These are phyloP conservation scores for Tenualosa thibaudeaui DNA, from an alignment of 2,797 vertebrate genomes.

Conservation along the genomic window DNA sequence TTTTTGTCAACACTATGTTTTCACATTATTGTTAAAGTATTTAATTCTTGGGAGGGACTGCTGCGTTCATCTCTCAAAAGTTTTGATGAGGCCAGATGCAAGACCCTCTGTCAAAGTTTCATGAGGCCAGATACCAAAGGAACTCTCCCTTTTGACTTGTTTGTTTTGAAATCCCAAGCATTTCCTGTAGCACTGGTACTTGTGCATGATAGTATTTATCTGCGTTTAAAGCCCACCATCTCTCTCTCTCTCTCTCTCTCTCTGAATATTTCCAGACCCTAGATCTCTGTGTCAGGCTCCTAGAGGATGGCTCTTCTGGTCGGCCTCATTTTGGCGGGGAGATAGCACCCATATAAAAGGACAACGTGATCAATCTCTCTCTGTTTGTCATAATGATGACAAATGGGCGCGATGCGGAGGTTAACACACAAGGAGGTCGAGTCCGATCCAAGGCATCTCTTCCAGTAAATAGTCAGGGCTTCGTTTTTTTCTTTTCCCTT, in stretches of 20 bases:
- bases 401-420: slow-evolving; percentile 46
- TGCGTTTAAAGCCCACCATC: slow-evolving; percentile 50
- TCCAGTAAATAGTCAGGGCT: slow-evolving; percentile 50
- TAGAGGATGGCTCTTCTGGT: slow-evolving; percentile 37
- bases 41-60: not conserved
- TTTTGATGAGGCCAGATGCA: no score
- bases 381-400: slow-evolving; percentile 54
- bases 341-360: slow-evolving; percentile 44
- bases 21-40: not conserved
- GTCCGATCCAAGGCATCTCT: slow-evolving; percentile 33
- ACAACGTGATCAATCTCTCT: slow-evolving; percentile 48
- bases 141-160: not conserved
- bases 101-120: not conserved
- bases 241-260: slow-evolving; percentile 52
- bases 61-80: not conserved
- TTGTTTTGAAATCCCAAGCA: slow-evolving; percentile 43
- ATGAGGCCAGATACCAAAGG: not conserved
- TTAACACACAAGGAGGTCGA: slow-evolving; percentile 32
- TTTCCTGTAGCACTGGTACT: slow-evolving; percentile 43
- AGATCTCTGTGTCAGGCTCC: slow-evolving; percentile 41
- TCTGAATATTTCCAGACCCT: slow-evolving; percentile 58
- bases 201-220: slow-evolving; percentile 37
- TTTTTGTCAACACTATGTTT: no score
- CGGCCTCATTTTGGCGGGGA: slow-evolving; percentile 35
- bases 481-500: slow-evolving; percentile 51